Base-by-base conservation (phyloP, 2,888 invertebrate genomes). In the Conus canariensis region DNA sequence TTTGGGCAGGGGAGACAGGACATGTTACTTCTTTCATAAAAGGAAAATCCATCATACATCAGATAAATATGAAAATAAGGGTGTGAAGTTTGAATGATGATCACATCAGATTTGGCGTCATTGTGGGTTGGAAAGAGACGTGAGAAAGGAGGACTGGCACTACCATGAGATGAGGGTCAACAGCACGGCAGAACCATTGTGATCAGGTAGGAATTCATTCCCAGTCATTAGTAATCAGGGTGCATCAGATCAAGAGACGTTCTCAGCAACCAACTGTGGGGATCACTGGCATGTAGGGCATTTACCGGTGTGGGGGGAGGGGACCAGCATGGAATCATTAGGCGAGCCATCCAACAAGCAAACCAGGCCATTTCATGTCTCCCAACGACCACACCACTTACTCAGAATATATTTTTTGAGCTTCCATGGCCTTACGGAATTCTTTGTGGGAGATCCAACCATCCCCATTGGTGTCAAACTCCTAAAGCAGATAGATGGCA, bases 381-480 rank as follows among this genome's bases (percentile, higher is more conserved):
- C 59, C 56, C 6, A 12, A n/a, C 59, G 58, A 74, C 60, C 90
- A 90, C 89, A 88, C 86, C 92, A 92, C 96, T 96, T 95, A 96
- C 96, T 95, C 95, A 56, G 99, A 98, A 96, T 99, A 99, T 96
- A 98, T 99, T 97, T 99, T 99, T 95, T 99, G 99, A 94, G 99
- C 98, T 96, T 99, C 99, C 99, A 99, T 99, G 89, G 99, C 99
- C 94, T 99, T 98, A 95, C 98, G 98, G 96, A 99, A 99, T 96
- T 99, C 99, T 96, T 99, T 99, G 0, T 99, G 99, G 93, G 98
- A 98, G 8, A 99, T 99, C 98, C 99, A 99, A 9, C 99, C 99
- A 95, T 99, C 99, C 94, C 97, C 98, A 95, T 99, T 99, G 58
- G 98, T 97, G 96, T 99, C 99, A 91, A 99, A 96, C 92, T 96